Conservation (phyloP, 2,888 invertebrate species). For the Morpho achilles region DNA sequence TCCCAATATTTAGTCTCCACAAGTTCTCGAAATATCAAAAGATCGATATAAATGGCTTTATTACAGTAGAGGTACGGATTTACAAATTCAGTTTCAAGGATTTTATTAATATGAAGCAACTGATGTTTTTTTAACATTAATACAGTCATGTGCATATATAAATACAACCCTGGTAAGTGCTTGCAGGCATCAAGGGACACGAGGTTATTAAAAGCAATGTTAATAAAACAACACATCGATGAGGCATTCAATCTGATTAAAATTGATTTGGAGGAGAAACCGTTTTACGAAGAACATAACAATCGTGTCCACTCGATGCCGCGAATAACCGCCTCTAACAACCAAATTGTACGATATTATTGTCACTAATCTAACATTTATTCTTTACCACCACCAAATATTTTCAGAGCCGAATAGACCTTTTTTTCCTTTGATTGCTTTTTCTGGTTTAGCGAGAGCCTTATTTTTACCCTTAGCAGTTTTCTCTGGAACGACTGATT, state of each 20-base stretch:
- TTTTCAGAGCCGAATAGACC: slow-evolving; percentile 92
- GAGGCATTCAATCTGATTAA: slow-evolving; percentile 54
- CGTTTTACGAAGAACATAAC: slow-evolving; percentile 45
- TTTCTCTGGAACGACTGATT: slow-evolving; percentile 55
- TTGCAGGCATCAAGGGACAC: slow-evolving; percentile 74
- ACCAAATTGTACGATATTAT: slow-evolving; percentile 50
- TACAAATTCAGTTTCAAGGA: slow-evolving; percentile 35
- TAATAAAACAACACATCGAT: slow-evolving; percentile 51
- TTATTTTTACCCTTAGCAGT: slow-evolving; percentile 69
- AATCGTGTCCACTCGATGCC: slow-evolving; percentile 71
- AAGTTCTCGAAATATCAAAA: slow-evolving; percentile 50
- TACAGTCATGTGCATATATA: slow-evolving; percentile 60
- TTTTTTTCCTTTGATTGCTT: slow-evolving; percentile 83
- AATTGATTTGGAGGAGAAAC: slow-evolving; percentile 46
- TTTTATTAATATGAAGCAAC: slow-evolving; percentile 29
- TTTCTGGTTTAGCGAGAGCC: slow-evolving; percentile 77
- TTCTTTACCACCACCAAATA: slow-evolving; percentile 87
- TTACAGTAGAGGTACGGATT: slow-evolving; percentile 36
- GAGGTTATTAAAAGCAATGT: slow-evolving; percentile 63
- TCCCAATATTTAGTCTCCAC: slow-evolving; percentile 70
- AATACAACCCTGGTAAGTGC: slow-evolving; percentile 71
- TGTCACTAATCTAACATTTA: slow-evolving; percentile 51
- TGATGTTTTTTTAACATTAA: slow-evolving; percentile 32
- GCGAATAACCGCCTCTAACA: slow-evolving; percentile 54
- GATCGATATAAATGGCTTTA: slow-evolving; percentile 44